phyloP scores from a whole-genome alignment of 2,888 invertebrate species.

The Erebia palarica region DNA sequence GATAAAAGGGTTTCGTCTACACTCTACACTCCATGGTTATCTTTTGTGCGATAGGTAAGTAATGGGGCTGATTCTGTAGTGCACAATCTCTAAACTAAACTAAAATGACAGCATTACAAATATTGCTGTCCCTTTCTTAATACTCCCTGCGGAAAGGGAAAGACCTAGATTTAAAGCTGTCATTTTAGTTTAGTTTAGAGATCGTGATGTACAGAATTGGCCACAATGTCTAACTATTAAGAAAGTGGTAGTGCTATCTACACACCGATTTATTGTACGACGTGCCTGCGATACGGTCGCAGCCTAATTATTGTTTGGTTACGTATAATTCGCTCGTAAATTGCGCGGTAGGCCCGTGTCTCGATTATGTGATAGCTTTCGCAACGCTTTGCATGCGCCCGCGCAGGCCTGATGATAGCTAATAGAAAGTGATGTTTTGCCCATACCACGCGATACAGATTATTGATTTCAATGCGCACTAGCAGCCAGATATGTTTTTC shows the following conservation, averaged over 20 bases:
- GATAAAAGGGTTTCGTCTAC: no score
- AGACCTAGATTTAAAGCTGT: no score
- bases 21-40: no score
- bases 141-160: no score
- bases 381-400: constrained; percentile 41
- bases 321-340: constrained; percentile 22
- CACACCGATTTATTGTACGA: neutral
- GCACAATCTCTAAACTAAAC: no score
- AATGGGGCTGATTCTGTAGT: no score
- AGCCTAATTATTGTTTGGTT: constrained; percentile 12
- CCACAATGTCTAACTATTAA: no score
- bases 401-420: constrained; percentile 26
- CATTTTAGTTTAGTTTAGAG: no score
- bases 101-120: no score
- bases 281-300: neutral
- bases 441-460: constrained; percentile 35
- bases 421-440: constrained; percentile 41
- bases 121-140: no score
- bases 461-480: constrained; percentile 2
- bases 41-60: no score
- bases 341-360: constrained; percentile 19
- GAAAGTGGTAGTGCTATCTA: neutral
- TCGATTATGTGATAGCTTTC: constrained; percentile 40
- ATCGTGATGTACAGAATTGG: no score
- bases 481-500: neutral